These are phyloP conservation scores for Coregonus clupeaformis DNA, from an alignment of 2,113 vertebrate genomes.

Conservation along the genomic window DNA sequence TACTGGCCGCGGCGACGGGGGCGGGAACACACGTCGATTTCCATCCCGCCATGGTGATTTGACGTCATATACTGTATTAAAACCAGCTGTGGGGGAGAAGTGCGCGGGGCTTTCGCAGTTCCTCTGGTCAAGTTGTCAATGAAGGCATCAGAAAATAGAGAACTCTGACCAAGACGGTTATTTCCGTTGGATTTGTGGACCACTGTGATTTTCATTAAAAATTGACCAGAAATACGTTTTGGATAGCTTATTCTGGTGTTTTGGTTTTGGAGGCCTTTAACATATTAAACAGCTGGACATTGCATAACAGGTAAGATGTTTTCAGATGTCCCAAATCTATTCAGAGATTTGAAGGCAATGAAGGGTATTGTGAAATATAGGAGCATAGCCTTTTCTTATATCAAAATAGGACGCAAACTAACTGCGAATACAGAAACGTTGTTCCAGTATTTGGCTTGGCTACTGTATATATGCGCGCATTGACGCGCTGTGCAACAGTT, in stretches of 20 bases:
- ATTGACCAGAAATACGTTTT: background rate
- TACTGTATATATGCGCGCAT: too few species aligned
- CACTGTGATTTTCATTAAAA: background rate
- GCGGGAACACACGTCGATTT: constrained; percentile 48
- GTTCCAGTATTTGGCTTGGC: too few species aligned
- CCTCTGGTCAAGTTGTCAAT: constrained; percentile 37
- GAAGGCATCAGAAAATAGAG: constrained; percentile 39
- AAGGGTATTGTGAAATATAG: too few species aligned
- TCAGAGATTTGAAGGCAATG: too few species aligned
- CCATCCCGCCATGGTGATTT: constrained; percentile 61
- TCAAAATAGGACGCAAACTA: too few species aligned
- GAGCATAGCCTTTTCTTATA: too few species aligned
- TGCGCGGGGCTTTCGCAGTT: constrained; percentile 31
- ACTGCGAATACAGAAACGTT: too few species aligned
- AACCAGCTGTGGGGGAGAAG: constrained; percentile 79
- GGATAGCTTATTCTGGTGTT: background rate
- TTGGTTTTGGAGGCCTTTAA: background rate
- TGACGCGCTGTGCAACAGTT: background rate
- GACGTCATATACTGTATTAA: constrained; percentile 72
- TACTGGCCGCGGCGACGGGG: constrained; percentile 61
- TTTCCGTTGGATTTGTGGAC: background rate
- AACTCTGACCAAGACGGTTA: background rate
- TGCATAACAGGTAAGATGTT: background rate
- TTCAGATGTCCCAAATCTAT: too few species aligned
- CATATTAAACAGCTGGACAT: too few species aligned